Percentiles rank a stretch among this genome's conserved stretches.
These are phyloP conservation scores for Thalassophryne amazonica DNA, from an alignment of 2,797 vertebrate species.

Conservation along the genomic window DNA sequence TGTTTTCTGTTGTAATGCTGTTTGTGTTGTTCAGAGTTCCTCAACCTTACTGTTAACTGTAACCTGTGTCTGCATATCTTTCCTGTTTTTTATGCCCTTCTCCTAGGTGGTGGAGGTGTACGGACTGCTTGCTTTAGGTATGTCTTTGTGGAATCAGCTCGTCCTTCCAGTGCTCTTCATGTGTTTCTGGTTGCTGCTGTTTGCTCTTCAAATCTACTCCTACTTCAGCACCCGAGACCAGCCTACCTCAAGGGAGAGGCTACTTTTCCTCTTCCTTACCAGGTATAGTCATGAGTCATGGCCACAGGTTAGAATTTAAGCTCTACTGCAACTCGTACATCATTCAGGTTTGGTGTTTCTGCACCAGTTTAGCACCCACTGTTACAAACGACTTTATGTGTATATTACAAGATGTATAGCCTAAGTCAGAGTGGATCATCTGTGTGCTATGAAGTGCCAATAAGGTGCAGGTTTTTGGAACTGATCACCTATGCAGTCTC, in stretches of 20 bases:
- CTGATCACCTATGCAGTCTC: no score
- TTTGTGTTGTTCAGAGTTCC: no score
- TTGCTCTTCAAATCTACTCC: conserved; percentile 96
- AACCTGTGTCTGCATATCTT: neutral
- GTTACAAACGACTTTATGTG: no score
- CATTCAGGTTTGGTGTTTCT: no score
- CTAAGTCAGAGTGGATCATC: no score
- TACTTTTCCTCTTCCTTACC: conserved; percentile 96
- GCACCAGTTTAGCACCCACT: no score
- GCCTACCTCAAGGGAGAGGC: conserved; percentile 93
- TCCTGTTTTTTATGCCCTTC: neutral
- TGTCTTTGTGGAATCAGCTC: conserved; percentile 98
- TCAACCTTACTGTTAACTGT: neutral
- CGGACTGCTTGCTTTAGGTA: conserved; percentile 92
- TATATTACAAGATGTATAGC: no score
- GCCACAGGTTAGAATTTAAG: neutral
- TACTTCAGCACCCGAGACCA: conserved; percentile 97
- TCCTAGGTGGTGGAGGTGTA: conserved; percentile 95
- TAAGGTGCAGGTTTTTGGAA: no score
- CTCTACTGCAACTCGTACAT: neutral
- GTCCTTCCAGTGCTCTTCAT: conserved; percentile 97
- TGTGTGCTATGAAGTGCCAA: no score
- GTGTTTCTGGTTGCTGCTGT: conserved; percentile 98
- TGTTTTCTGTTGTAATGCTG: no score
- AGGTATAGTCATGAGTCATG: conserved; percentile 80